A percentile compares a stretch with the other conserved stretches of the same genome.
Conservation (phyloP, 1,140 invertebrate species). For the Coenobita brevimanus region DNA sequence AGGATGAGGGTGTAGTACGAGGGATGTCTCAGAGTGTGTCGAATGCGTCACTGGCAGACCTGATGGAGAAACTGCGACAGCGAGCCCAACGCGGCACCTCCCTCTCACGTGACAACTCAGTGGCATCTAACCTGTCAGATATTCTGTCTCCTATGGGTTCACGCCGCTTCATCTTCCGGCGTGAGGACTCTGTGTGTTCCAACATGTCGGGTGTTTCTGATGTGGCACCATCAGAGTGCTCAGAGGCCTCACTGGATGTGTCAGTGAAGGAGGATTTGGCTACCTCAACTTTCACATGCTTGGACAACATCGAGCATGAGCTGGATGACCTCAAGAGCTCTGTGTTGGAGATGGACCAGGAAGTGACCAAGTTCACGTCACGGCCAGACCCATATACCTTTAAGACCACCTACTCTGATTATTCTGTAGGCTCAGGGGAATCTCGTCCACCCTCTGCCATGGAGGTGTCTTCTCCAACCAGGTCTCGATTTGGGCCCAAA, state of each 20-base stretch:
- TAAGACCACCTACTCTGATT: conserved; percentile 54
- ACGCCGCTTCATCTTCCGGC: conserved; percentile 31
- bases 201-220: conserved; percentile 48
- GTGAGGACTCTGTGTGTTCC: conserved; percentile 58
- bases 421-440: conserved; percentile 42
- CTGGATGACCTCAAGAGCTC: conserved; percentile 53
- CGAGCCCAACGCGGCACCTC: conserved; percentile 24
- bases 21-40: conserved; percentile 25
- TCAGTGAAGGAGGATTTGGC: conserved; percentile 49
- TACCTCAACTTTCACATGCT: conserved; percentile 26
- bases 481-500: conserved; percentile 25
- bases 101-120: conserved; percentile 42
- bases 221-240: conserved; percentile 57
- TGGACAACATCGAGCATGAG: conserved; percentile 56
- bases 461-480: conserved; percentile 25
- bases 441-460: conserved; percentile 48
- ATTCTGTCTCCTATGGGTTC: conserved; percentile 35
- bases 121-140: conserved; percentile 51
- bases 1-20: conserved; percentile 30
- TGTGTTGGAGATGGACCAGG: conserved; percentile 55
- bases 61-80: conserved; percentile 56
- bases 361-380: conserved; percentile 45
- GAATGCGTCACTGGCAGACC: conserved; percentile 50
- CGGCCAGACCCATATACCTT: conserved; percentile 52
- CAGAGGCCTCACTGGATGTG: conserved; percentile 53